Conservation (phyloP, 37 sponge, comb jelly and placozoan species). For the Mnemiopsis leidyi region DNA sequence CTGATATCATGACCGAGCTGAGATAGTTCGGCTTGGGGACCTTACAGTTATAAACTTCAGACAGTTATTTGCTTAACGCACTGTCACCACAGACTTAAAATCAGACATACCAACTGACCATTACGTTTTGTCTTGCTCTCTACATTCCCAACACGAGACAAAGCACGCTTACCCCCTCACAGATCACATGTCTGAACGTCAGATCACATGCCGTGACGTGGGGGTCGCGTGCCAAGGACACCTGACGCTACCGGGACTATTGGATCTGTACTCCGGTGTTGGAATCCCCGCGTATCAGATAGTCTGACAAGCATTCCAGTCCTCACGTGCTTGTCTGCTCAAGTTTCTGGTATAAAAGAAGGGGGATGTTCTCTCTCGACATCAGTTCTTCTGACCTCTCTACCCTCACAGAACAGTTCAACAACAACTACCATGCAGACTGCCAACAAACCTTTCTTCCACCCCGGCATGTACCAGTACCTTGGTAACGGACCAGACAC, state of each 20-base stretch:
- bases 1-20: no score
- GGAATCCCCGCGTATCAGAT: neutral
- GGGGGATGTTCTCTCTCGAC: neutral
- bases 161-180: no score
- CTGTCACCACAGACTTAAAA: no score
- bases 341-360: neutral
- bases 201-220: neutral
- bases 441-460: conserved; percentile 6
- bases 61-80: no score
- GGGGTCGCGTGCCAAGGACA: no score
- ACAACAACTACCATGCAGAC: neutral
- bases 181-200: neutral
- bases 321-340: neutral
- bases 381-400: neutral
- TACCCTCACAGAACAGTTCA: neutral
- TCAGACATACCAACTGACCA: no score
- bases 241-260: neutral
- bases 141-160: no score
- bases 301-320: conserved; percentile 50
- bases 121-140: no score
- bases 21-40: no score
- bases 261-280: neutral
- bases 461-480: conserved; percentile 9
- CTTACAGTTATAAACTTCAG: no score
- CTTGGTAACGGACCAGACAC: neutral